phyloP scores from a whole-genome alignment of 2,888 invertebrate genomes.

The Tachina fera region DNA sequence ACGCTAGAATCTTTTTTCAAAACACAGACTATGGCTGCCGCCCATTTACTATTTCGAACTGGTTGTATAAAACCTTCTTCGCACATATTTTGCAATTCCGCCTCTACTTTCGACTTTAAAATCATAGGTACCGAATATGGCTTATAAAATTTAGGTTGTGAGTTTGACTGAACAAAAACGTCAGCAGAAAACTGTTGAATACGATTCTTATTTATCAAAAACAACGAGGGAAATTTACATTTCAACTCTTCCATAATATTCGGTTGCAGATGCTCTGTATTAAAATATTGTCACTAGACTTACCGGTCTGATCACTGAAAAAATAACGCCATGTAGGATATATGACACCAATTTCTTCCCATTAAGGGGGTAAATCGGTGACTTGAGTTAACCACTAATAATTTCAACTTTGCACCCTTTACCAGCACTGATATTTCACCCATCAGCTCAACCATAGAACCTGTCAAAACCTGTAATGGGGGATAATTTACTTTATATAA shows the following conservation, averaged over 20 bases:
- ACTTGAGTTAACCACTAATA: not conserved
- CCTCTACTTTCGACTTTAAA: constrained; percentile 51
- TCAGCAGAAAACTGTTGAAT: constrained; percentile 42
- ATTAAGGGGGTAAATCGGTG: not conserved
- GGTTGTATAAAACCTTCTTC: constrained; percentile 59
- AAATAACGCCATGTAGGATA: not conserved
- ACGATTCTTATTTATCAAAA: constrained; percentile 34
- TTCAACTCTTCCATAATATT: constrained; percentile 48
- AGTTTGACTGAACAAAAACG: constrained; percentile 35
- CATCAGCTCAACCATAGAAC: not conserved
- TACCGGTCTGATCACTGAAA: constrained; percentile 19
- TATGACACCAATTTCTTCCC: constrained; percentile 7
- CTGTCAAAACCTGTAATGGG: too few relatives aligned
- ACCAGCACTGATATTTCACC: not conserved
- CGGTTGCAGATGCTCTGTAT: constrained; percentile 27
- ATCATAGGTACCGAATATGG: not conserved
- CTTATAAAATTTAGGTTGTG: constrained; percentile 62
- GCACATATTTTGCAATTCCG: constrained; percentile 45
- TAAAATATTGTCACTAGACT: constrained; percentile 9
- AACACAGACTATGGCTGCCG: constrained; percentile 60
- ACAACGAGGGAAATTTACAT: constrained; percentile 47
- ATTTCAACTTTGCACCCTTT: not conserved
- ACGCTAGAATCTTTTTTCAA: constrained; percentile 58
- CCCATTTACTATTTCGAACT: constrained; percentile 62
- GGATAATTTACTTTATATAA: too few relatives aligned